Conservation (phyloP, 2,113 vertebrate genomes). For the Psilopogon haemacephalus region DNA sequence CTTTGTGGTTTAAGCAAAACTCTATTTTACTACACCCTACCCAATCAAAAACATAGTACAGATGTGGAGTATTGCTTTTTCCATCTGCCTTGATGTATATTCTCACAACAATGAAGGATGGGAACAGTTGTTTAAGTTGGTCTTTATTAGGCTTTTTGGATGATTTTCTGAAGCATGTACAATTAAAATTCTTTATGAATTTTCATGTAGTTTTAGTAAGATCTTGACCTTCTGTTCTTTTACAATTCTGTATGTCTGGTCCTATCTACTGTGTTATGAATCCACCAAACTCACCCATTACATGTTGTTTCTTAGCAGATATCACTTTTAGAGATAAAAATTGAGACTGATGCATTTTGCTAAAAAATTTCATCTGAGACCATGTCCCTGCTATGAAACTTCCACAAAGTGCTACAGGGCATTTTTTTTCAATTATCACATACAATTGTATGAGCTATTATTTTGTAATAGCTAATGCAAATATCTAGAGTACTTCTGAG, state of each 20-base stretch:
- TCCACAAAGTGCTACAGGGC: neutral
- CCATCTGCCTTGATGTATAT: neutral
- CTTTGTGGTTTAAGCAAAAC: neutral
- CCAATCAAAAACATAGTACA: neutral
- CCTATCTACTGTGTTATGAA: neutral
- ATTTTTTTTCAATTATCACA: neutral
- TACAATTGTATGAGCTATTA: neutral
- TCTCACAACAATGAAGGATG: neutral
- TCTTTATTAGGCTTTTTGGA: neutral
- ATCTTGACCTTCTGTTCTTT: neutral
- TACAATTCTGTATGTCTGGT: neutral
- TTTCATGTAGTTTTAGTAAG: neutral
- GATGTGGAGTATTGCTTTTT: neutral
- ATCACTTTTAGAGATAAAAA: neutral
- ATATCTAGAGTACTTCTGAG: neutral
- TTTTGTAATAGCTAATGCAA: neutral
- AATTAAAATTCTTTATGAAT: slow-evolving; percentile 1
- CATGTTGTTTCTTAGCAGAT: neutral
- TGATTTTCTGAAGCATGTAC: neutral
- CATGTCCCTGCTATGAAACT: neutral
- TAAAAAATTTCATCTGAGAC: neutral
- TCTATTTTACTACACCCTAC: neutral
- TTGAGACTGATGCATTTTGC: neutral
- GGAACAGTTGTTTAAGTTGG: neutral
- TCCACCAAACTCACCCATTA: neutral